A percentile compares a stretch with the other conserved stretches of the same genome.
Conservation (phyloP, 1,140 invertebrate genomes). For the Hyles vespertilio region DNA sequence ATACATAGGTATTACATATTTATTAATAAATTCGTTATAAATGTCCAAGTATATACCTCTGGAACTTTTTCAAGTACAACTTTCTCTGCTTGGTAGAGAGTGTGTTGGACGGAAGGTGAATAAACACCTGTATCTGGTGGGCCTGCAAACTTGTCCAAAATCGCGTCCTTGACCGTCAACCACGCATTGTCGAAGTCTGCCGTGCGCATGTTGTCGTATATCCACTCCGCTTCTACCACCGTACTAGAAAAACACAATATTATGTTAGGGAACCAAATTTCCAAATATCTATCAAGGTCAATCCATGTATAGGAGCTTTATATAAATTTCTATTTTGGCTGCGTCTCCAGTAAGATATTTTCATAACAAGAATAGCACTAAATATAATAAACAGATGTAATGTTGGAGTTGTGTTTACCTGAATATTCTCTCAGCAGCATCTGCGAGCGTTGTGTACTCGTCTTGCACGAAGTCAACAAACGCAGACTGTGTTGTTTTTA, state of each 20-base stretch:
- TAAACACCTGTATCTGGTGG: constrained; percentile 80
- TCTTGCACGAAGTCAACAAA: constrained; percentile 87
- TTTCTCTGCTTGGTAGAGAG: constrained; percentile 82
- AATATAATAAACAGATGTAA: too few species aligned
- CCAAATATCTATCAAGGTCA: too few species aligned
- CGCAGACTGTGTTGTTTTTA: constrained; percentile 86
- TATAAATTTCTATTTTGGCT: too few species aligned
- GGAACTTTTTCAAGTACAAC: constrained; percentile 79
- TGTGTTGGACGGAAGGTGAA: constrained; percentile 86
- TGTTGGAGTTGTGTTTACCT: constrained; percentile 35
- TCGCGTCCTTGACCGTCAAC: constrained; percentile 81
- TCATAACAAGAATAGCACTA: too few species aligned
- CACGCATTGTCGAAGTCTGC: constrained; percentile 82
- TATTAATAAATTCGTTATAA: too few species aligned
- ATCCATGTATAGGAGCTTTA: too few species aligned
- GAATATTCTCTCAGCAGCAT: constrained; percentile 83
- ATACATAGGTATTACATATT: too few species aligned
- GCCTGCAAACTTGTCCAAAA: constrained; percentile 85
- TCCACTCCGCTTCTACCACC: constrained; percentile 82
- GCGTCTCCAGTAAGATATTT: too few species aligned
- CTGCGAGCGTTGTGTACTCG: constrained; percentile 83
- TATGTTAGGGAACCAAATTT: background rate
- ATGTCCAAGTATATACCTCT: constrained; percentile 55
- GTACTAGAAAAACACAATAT: constrained; percentile 76
- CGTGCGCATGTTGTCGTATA: constrained; percentile 78